Base-by-base conservation (phyloP, 2,113 vertebrate genomes). In the Lasiurus borealis region DNA sequence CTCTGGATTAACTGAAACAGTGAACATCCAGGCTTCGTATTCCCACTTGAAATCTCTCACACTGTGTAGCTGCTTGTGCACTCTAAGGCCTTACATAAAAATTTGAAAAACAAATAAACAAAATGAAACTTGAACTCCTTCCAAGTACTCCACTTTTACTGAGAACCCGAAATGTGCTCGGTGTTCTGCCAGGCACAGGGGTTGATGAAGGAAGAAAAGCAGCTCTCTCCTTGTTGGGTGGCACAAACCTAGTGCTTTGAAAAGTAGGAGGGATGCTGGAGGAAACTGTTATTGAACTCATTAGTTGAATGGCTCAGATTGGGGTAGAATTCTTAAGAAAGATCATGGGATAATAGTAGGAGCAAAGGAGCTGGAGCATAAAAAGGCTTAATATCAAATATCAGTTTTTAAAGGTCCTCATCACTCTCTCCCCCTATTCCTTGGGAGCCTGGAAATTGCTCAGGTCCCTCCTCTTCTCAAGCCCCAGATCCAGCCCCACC, bases 31-130 rank as follows among this genome's bases (percentile, higher is more conserved):
- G 62, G 54, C 62, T 40, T 73, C 9, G 13, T n/a, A n/a, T n/a
- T 92, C 85, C 57, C 71, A 54, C 44, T 75, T 85, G 52, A 76
- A 85, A 85, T 52, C 46, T 44, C 44, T 40, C 13, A 46, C 44
- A 85, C 14, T 2, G 31, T 40, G 34, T 16, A 44, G 57, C 25
- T 52, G 34, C 46, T 84, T 85, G 46, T 68, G n/a, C 25, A 31
- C 18, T 23, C 36, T 69, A 21, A 6, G 57, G 2, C 68, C 85
- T 52, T 64, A 14, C 27, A 34, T 64, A 82, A 66, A 73, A 93
- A 46, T 25, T 14, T 5, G 19, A 27, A 66, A 62, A 54, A n/a
- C 44, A 75, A 88, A 44, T 5, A 40, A 64, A 23, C 44, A 48
- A 50, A 72, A 34, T n/a, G 54, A 52, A 44, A n/a, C 19, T 1